phyloP scores from a whole-genome alignment of 2,113 vertebrate species.

The Siniperca knerii region DNA sequence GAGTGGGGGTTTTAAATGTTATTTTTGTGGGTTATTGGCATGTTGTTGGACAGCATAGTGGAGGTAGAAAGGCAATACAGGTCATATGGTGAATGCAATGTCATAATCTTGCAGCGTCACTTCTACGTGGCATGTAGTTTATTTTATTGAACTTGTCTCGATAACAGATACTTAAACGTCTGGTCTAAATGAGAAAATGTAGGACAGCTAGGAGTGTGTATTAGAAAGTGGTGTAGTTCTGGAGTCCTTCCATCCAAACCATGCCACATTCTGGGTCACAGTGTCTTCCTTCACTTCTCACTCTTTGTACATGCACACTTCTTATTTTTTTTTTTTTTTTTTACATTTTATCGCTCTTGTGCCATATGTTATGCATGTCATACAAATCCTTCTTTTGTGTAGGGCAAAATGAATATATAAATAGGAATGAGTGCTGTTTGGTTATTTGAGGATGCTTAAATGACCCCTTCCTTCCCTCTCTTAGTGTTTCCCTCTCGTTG shows the following conservation, averaged over 20 bases:
- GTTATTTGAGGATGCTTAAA: background rate
- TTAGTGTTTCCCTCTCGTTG: constrained; percentile 1
- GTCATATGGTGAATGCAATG: background rate
- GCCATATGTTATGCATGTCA: background rate
- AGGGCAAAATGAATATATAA: background rate
- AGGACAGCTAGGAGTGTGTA: constrained; percentile 37
- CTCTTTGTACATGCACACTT: background rate
- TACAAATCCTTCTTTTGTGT: background rate
- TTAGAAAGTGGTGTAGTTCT: constrained; percentile 14
- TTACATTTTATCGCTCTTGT: background rate
- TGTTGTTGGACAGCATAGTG: background rate
- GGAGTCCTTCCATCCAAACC: constrained; percentile 42
- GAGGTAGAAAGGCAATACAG: background rate
- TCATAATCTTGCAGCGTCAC: background rate
- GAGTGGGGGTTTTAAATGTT: background rate
- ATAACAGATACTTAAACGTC: constrained; percentile 24
- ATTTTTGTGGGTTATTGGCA: background rate
- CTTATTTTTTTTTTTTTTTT: too few relatives aligned
- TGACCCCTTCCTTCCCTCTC: background rate
- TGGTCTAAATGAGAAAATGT: constrained; percentile 39
- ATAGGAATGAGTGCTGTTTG: background rate
- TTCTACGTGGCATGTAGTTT: constrained; percentile 3
- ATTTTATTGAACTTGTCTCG: constrained; percentile 5
- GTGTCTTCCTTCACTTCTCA: constrained; percentile 12
- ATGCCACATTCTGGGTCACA: constrained; percentile 47